Evolutionary conservation across 35 echinoderm and acorn worm genomes (phyloP), one percentile per base, ranked within the genome.

Genomic region (Chiridota heheva): DNA sequence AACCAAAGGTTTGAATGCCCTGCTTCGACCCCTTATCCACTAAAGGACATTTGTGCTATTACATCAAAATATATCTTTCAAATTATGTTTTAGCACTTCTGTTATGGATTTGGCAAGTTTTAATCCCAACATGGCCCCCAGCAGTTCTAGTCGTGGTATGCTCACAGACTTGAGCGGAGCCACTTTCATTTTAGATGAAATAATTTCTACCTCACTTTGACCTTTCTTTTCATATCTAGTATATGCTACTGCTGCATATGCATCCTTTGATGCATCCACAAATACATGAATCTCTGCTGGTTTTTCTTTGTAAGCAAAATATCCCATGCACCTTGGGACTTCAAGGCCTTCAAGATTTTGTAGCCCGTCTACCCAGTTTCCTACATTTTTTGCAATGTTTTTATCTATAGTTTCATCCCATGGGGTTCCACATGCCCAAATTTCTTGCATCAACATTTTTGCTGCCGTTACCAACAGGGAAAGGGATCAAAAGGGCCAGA

Each of bases 201-300:
- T 58, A 3, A 83, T 37, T 3, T 1, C 40, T 15, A 57, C 16
- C 34, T 18, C 56, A 30, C 1, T 40, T 34, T 78, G 15, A 60
- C 75, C 3, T 36, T 56, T 29, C 4, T 38, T 60, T 22, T 60
- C 5, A 59, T 40, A 2, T 78, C 74, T 80, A 13, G 58, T 40
- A 80, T 64, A 80, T 42, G 56, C 77, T 39, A 64, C 58, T 42
- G 29, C 80, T 82, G 61, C 80, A 53, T 53, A 53, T 53, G 48
- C 48, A 53, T 70, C 67, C 1, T 56, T 49, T 35, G 80, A 83
- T 51, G 80, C 63, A 70, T 83, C 80, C 45, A 83, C 63, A 66
- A 82, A 83, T 0, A 41, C 42, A 51, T 70, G 80, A 37, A 83
- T 51, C 26, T 70, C 7, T 70, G 36, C n/a, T 70, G 36, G 15